A percentile compares a stretch with the other conserved stretches of the same genome.
These are phyloP conservation scores for Neoitamus cyanurus DNA, from an alignment of 2,888 invertebrate species.

Conservation along the genomic window DNA sequence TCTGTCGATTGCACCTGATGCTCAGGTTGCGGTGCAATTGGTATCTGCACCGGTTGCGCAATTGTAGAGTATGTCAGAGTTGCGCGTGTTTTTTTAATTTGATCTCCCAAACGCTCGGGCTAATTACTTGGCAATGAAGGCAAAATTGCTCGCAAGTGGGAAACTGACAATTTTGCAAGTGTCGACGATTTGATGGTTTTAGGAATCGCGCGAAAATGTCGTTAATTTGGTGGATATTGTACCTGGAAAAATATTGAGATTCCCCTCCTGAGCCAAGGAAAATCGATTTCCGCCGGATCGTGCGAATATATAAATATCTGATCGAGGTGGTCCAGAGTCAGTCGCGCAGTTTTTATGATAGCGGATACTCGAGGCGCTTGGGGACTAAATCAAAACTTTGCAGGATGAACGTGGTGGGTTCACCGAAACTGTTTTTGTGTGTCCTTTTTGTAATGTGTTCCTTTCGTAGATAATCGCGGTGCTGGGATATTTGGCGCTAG, in stretches of 20 bases:
- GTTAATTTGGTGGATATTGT: slow-evolving; percentile 9
- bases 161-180: slow-evolving; percentile 29
- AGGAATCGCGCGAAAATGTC: background rate
- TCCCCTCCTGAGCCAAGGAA: background rate
- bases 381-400: background rate
- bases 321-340: background rate
- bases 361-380: background rate
- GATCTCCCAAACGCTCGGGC: background rate
- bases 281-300: slow-evolving; percentile 1
- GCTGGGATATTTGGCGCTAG: slow-evolving; percentile 42
- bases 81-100: background rate
- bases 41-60: background rate
- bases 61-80: background rate
- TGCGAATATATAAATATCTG: background rate
- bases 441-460: background rate
- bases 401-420: slow-evolving; percentile 10
- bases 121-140: slow-evolving; percentile 29
- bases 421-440: background rate
- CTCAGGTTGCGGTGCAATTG: slow-evolving; percentile 13
- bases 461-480: slow-evolving; percentile 48
- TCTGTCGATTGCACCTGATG: slow-evolving; percentile 19
- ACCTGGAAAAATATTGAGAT: background rate
- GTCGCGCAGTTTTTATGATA: background rate
- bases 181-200: background rate
- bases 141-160: background rate